These are phyloP conservation scores for Keiferia lycopersicella DNA, from an alignment of 2,888 invertebrate genomes.

Conservation along the genomic window DNA sequence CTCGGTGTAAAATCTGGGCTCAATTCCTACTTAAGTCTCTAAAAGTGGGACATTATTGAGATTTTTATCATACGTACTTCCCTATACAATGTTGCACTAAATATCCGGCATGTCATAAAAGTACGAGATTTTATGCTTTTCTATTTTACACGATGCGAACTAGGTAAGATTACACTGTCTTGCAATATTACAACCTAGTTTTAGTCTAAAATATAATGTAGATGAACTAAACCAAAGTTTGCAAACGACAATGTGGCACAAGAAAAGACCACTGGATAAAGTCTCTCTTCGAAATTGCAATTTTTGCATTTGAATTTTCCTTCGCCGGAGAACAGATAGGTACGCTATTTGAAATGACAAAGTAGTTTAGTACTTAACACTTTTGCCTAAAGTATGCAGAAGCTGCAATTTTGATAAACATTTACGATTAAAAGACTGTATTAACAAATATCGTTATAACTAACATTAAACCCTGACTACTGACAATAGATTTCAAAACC, in stretches of 20 bases:
- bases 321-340: background rate
- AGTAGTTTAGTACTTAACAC: background rate
- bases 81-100: too few species aligned
- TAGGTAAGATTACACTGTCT: background rate
- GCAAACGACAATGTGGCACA: too few species aligned
- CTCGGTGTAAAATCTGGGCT: too few species aligned
- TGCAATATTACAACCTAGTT: background rate
- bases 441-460: too few species aligned
- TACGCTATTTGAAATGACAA: background rate
- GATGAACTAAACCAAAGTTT: background rate
- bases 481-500: too few species aligned
- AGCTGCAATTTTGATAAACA: too few species aligned
- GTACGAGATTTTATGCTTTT: background rate
- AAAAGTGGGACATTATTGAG: too few species aligned
- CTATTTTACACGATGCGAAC: background rate
- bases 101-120: background rate
- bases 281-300: background rate
- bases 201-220: constrained; percentile 10
- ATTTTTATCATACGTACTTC: too few species aligned
- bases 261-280: background rate
- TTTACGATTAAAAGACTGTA: too few species aligned
- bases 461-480: too few species aligned
- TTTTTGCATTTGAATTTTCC: background rate
- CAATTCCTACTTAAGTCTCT: too few species aligned
- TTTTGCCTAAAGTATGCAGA: too few species aligned